These are phyloP conservation scores for Catharus fuscescens DNA, from an alignment of 2,113 vertebrate species.

Conservation along the genomic window DNA sequence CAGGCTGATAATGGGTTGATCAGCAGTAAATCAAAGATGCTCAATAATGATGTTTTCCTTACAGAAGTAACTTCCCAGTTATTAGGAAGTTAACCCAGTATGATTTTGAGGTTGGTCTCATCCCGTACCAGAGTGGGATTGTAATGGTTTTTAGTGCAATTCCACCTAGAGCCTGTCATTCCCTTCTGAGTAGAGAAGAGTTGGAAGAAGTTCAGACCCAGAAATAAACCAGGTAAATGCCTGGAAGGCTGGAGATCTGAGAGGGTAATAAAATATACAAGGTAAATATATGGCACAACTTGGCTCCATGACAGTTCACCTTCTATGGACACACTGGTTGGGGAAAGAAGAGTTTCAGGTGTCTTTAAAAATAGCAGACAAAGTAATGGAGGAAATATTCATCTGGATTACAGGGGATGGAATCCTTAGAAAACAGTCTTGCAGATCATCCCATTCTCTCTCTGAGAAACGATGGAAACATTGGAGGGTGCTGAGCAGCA, in stretches of 20 bases:
- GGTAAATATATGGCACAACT: neutral
- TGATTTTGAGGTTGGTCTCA: neutral
- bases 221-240: neutral
- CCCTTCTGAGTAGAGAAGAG: neutral
- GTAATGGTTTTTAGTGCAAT: neutral
- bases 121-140: accelerated
- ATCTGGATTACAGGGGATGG: neutral
- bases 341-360: neutral
- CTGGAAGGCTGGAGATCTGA: neutral
- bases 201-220: neutral
- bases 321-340: neutral
- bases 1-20: neutral
- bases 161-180: neutral
- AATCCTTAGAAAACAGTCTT: neutral
- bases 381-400: neutral
- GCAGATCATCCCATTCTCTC: neutral
- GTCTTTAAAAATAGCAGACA: slow-evolving; percentile 2
- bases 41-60: neutral
- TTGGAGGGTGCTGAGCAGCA: neutral
- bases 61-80: neutral
- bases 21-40: neutral
- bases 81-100: neutral
- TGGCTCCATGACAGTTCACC: neutral
- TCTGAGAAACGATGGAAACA: neutral
- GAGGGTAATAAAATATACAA: neutral